A percentile compares a stretch with the other conserved stretches of the same genome.
These are phyloP conservation scores for Aleiodes leptofemur DNA, from an alignment of 2,888 invertebrate genomes.

Conservation along the genomic window DNA sequence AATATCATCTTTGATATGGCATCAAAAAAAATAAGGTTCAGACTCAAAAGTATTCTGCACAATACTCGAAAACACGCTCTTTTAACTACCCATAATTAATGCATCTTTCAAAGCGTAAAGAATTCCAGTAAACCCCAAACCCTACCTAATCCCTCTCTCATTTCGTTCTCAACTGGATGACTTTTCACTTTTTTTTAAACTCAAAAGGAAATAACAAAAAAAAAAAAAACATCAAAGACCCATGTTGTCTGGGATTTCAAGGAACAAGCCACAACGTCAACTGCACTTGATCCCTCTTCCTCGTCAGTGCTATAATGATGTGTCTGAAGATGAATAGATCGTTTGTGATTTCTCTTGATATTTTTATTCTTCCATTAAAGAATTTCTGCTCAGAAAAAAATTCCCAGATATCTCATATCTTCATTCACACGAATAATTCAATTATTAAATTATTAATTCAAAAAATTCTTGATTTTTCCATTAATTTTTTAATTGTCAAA, in stretches of 20 bases:
- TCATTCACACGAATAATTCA: conserved; percentile 46
- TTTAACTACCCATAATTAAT: no score
- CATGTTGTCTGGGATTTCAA: conserved; percentile 63
- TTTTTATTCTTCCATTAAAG: conserved; percentile 12
- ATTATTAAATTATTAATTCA: conserved; percentile 10
- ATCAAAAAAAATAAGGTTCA: no score
- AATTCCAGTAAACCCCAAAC: conserved; percentile 58
- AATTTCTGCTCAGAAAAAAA: neutral
- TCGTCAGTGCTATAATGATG: conserved; percentile 68
- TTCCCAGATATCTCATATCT: conserved; percentile 22
- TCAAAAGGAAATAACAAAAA: conserved; percentile 1
- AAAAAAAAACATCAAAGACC: conserved; percentile 61
- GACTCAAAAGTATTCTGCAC: no score
- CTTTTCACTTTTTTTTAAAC: conserved; percentile 49
- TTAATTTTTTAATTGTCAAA: conserved; percentile 62
- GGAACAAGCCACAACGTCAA: conserved; percentile 48
- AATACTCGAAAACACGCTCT: no score
- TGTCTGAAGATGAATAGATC: conserved; percentile 60
- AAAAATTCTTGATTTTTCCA: conserved; percentile 20
- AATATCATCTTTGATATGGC: no score
- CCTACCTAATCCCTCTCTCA: conserved; percentile 61
- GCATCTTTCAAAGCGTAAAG: conserved; percentile 32
- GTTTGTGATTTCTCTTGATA: conserved; percentile 46
- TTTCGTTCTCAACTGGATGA: conserved; percentile 56
- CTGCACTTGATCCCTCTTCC: conserved; percentile 61